Percentiles rank a stretch among this genome's conserved stretches.
Conservation (phyloP, 2,888 invertebrate genomes). For the Elysia crispata region DNA sequence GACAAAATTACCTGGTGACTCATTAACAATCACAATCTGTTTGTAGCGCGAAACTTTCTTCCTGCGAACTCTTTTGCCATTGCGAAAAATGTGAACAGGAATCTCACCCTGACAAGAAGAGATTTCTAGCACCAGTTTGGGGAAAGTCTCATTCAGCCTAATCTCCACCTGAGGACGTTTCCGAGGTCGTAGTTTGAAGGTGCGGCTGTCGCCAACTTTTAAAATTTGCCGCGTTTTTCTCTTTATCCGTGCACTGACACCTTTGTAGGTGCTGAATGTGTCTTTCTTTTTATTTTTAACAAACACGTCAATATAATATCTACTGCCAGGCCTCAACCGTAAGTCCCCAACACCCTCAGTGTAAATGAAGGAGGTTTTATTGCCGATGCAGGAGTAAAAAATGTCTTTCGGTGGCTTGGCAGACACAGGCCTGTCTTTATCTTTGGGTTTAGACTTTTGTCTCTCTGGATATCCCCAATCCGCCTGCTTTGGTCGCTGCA, state of each 20-base stretch:
- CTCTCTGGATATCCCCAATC: constrained; percentile 69
- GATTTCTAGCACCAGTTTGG: constrained; percentile 52
- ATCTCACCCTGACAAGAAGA: constrained; percentile 61
- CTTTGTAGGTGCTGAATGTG: constrained; percentile 80
- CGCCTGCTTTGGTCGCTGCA: constrained; percentile 65
- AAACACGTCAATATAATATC: constrained; percentile 81
- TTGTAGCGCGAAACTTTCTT: constrained; percentile 60
- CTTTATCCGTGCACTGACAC: constrained; percentile 65
- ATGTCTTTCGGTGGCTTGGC: constrained; percentile 63
- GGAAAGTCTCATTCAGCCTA: constrained; percentile 45
- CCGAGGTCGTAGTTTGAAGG: constrained; percentile 49
- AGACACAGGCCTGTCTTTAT: constrained; percentile 61
- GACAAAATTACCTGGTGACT: constrained; percentile 61
- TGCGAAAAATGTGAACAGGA: constrained; percentile 57
- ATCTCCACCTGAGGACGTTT: constrained; percentile 44
- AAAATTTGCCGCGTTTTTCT: constrained; percentile 48
- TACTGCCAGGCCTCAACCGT: constrained; percentile 78
- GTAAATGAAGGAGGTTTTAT: constrained; percentile 79
- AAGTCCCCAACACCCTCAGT: constrained; percentile 51
- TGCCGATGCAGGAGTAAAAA: constrained; percentile 79
- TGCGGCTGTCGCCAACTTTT: constrained; percentile 63
- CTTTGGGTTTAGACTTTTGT: constrained; percentile 52
- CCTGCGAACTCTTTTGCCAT: constrained; percentile 48
- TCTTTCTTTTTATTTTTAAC: constrained; percentile 75
- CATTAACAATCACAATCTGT: constrained; percentile 57